phyloP scores from a whole-genome alignment of 2,797 vertebrate genomes.

The Tenualosa ilisha region DNA sequence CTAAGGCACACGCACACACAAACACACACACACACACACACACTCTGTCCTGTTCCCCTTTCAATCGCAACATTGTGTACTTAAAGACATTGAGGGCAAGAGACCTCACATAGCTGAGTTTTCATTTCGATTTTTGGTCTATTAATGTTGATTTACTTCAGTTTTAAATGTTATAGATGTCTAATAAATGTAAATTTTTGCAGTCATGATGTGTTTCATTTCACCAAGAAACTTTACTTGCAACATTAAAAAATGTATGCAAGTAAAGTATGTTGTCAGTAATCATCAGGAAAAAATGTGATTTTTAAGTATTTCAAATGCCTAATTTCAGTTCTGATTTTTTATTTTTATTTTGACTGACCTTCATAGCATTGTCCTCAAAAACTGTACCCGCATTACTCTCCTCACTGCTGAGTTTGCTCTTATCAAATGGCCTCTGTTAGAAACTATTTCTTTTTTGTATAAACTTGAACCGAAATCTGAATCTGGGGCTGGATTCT shows the following conservation, averaged over 20 bases:
- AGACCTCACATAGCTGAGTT: background rate
- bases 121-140: background rate
- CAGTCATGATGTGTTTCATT: slow-evolving; percentile 42
- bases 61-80: background rate
- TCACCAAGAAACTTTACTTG: slow-evolving; percentile 44
- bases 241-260: background rate
- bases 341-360: background rate
- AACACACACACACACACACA: background rate
- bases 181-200: slow-evolving; percentile 7
- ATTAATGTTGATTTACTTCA: background rate
- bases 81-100: background rate
- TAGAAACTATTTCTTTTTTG: background rate
- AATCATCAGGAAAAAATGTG: background rate
- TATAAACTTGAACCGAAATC: background rate
- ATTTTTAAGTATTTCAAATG: slow-evolving; percentile 6
- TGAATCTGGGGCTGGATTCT: background rate
- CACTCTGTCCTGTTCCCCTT: background rate
- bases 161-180: slow-evolving; percentile 12
- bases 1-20: background rate
- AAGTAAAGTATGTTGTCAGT: background rate
- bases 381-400: background rate
- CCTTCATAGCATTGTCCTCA: background rate
- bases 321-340: background rate
- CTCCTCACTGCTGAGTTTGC: background rate
- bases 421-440: slow-evolving; percentile 1